Conservation (phyloP, 2,888 invertebrate genomes). For the Metallyticus violacea region DNA sequence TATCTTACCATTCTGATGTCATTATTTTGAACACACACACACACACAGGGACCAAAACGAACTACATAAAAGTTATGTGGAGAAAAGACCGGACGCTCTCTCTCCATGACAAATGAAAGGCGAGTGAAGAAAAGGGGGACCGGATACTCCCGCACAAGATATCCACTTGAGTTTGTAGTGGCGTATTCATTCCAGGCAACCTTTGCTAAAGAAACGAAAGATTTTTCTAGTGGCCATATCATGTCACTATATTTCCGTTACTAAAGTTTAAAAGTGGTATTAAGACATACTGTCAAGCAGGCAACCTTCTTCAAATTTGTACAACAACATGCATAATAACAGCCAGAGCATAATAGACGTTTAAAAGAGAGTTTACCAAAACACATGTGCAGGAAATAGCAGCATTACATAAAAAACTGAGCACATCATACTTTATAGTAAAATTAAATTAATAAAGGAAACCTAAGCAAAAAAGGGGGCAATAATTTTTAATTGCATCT, state of each 20-base stretch:
- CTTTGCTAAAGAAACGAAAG: not conserved
- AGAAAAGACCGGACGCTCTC: not conserved
- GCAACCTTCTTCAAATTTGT: not conserved
- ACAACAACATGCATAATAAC: not conserved
- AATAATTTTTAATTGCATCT: too few species aligned
- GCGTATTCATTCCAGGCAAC: not conserved
- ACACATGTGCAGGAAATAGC: not conserved
- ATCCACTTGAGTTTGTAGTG: not conserved
- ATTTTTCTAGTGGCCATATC: not conserved
- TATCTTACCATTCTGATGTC: not conserved
- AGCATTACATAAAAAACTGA: not conserved
- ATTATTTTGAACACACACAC: not conserved
- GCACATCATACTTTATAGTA: not conserved
- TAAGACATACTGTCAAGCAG: not conserved
- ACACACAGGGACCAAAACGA: not conserved
- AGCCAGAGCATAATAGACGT: not conserved
- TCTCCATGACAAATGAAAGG: not conserved
- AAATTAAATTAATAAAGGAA: too few species aligned
- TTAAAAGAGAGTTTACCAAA: not conserved
- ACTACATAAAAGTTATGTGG: not conserved
- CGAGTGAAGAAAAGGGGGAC: not conserved
- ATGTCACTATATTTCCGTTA: not conserved
- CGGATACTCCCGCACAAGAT: not conserved
- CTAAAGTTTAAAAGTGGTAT: not conserved
- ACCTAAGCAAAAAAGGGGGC: too few species aligned